Base-by-base conservation (phyloP, 2,113 vertebrate species). In the Canis aureus region DNA sequence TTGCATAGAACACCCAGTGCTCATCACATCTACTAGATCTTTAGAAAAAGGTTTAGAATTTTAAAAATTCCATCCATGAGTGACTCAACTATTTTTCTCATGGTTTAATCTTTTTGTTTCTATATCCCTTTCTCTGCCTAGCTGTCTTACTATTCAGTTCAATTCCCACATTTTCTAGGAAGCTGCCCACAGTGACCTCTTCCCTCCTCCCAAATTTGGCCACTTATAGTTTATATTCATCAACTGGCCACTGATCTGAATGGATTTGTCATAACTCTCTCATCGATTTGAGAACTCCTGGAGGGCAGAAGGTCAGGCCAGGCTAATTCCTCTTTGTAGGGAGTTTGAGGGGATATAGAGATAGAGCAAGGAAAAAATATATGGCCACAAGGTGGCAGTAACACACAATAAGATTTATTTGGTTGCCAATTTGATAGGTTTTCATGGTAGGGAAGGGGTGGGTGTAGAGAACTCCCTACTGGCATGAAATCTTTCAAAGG, bases 1-100 rank as follows among this genome's bases (percentile, higher is more conserved):
- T n/a, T 69, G 66, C 32, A 69, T 35, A 8, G 19, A 69, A 69
- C 67, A 69, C 67, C 16, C 67, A 69, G 17, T 35, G 32, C 32
- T 69, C 67, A 69, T 69, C 67, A 69, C 16, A 69, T 96, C 62
- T 94, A 64, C 38, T 91, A 69, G 51, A 35, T 78, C 62, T 62
- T 97, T 92, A 57, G 67, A 89, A 35, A 43, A 88, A 74, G 80
- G 84, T 69, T 94, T 94, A 90, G 29, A 97, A 89, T 93, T 92
- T 88, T 8, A 86, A 96, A 96, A 84, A 22, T 25, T n/a, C 69
- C 19, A 16, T 35, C 81, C 13, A 57, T 62, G 67, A 88, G 35
- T 88, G 53, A 23, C 86, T 94, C 86, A 35, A 57, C 11, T 25
- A 73, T 27, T 67, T 95, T 90, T 73, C 19, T 94, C 22, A 89